Evolutionary conservation across 2,113 vertebrate genomes (phyloP).

Genomic region (Lonchura striata): DNA sequence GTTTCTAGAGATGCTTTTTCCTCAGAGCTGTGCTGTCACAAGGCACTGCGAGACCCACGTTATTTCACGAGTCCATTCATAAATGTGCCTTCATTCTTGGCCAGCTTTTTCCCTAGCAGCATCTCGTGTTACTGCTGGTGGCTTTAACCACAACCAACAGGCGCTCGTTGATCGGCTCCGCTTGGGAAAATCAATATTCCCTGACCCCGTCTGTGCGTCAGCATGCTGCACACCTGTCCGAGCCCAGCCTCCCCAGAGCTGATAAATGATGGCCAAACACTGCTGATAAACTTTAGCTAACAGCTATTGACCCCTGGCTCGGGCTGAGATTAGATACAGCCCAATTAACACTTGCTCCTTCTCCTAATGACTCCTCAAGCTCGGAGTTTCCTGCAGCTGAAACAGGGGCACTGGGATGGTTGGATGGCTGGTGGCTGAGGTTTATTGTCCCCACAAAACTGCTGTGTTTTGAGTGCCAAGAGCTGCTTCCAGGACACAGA

Average conservation of each 20-base stretch:
- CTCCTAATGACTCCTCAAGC: not conserved
- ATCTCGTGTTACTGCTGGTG: not conserved
- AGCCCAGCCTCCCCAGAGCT: not conserved
- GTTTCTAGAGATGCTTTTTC: not conserved
- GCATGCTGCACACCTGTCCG: not conserved
- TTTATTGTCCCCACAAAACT: not conserved
- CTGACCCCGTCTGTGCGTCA: not conserved
- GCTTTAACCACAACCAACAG: not conserved
- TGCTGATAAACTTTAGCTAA: conserved; percentile 12
- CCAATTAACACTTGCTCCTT: not conserved
- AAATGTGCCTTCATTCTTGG: not conserved
- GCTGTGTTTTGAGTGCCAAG: not conserved
- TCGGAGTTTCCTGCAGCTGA: not conserved
- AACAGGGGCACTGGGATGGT: not conserved
- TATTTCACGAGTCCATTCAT: not conserved
- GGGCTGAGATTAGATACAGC: conserved; percentile 20
- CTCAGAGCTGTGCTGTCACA: not conserved
- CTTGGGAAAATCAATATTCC: not conserved
- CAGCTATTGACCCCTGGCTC: not conserved
- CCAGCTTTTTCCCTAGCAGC: not conserved
- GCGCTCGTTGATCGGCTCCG: not conserved
- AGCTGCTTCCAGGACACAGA: not conserved
- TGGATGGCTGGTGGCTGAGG: not conserved
- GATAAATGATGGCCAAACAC: not conserved
- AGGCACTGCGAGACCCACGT: not conserved